Base-by-base conservation (phyloP, 2,113 vertebrate species). In the Poeciliopsis retropinna region DNA sequence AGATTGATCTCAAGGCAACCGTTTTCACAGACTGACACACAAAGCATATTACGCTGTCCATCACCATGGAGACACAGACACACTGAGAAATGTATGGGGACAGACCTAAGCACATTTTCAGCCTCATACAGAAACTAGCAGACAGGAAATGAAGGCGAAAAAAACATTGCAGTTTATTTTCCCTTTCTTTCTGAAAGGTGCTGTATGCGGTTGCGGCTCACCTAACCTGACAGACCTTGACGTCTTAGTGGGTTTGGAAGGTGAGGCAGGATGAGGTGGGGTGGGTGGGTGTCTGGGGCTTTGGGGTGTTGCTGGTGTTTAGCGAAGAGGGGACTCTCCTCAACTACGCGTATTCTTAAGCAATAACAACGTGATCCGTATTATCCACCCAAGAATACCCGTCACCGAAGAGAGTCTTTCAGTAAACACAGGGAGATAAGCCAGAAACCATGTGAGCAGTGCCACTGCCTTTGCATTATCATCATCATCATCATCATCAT, bases 321-420 rank as follows among this genome's bases (percentile, higher is more conserved):
- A 87, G 95, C 94, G 98, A 96, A 95, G 98, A 96, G 94, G 94
- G 95, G 96, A 99, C 98, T 98, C 97, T 98, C 98, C 97, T 99
- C 98, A 97, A 99, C 98, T 99, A 99, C 98, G 97, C 97, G 97
- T 99, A 99, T 99, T 99, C 98, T 99, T 99, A 99, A 99, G 98
- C 98, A 99, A 99, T 99, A 99, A 99, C 98, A 99, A 99, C 98
- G 97, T 98, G 97, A 99, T 98, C 97, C 97, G 97, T 99, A 99
- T 99, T 99, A 99, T 99, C 97, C 97, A 99, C 98, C 98, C 97
- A 99, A 99, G 98, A 99, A 99, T 99, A 99, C 98, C 97, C 98
- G 98, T 99, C 97, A 98, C 97, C 98, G 98, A 98, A 99, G 96
- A 98, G 97, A 99, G 97, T 96, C 97, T 95, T 94, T 88, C 84